Evolutionary conservation across 1,140 invertebrate species (phyloP).

Genomic region (Sitobion miscanthi): DNA sequence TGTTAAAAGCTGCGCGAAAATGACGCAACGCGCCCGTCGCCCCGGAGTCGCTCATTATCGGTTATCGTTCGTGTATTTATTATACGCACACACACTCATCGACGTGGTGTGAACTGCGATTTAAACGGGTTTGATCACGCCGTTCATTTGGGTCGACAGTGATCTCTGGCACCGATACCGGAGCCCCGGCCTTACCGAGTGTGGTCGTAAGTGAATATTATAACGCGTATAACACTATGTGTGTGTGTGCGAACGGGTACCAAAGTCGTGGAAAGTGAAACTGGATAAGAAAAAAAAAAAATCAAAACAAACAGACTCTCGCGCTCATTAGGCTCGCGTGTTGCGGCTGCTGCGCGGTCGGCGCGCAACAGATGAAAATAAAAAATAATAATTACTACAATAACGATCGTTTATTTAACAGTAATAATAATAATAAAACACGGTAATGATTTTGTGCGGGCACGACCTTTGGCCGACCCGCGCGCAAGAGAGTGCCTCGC

Average conservation of each 20-base stretch:
- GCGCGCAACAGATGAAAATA: not conserved
- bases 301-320: not conserved
- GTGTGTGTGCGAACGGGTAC: not conserved
- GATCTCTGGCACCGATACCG: constrained; percentile 31
- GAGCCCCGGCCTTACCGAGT: not conserved
- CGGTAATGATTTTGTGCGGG: not conserved
- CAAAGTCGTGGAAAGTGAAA: constrained; percentile 23
- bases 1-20: not conserved
- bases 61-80: not conserved
- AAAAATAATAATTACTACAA: not conserved
- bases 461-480: constrained; percentile 1
- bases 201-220: not conserved
- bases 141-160: constrained; percentile 34
- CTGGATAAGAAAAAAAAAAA: not conserved
- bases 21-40: not conserved
- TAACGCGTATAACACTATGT: not conserved
- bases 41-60: not conserved
- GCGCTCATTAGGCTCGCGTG: not conserved
- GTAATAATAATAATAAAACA: not conserved
- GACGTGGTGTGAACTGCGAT: constrained; percentile 14
- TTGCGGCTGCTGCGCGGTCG: not conserved
- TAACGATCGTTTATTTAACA: not conserved
- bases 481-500: not conserved
- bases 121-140: constrained; percentile 32
- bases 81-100: not conserved